Base-by-base conservation (phyloP, 1,140 invertebrate species). In the Oedothorax gibbosus region DNA sequence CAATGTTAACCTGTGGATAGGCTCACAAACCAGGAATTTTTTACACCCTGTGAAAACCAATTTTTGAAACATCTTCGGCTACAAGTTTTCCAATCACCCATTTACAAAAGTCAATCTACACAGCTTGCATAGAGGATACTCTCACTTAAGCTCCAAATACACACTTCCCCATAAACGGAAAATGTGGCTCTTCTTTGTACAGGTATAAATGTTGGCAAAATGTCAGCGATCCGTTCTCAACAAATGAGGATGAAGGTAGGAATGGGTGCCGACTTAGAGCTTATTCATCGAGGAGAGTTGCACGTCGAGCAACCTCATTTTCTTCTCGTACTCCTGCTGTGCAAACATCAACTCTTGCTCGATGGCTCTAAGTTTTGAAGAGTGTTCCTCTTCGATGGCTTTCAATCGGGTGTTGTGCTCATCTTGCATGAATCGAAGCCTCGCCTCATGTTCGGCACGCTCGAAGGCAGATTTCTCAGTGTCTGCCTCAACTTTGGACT, bases 301-400 rank as follows among this genome's bases (percentile, higher is more conserved):
- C n/a, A 85, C 65, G 69, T 85, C 83, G n/a, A 85, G 50, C 18
- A 85, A 53, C 21, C 83, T 53, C 73, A 85, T 85, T 71, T 85
- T 85, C 50, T 85, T 85, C 49, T 85, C 83, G 14, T 85, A 85
- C 51, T 85, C 83, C 62, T 85, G 83, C 7, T 72, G 64, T 14
- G 83, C 72, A 71, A 85, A 85, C 14, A 78, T 18, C 21, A 85
- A n/a, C 71, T 85, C 83, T 85, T 85, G 83, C n/a, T 85, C 83
- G 12, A 78, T 85, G 9, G 75, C 83, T 50, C 75, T 57, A 35
- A 85, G 15, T 62, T 72, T 85, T 15, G 83, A 73, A 85, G 53
- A 69, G 54, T 78, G 83, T 35, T 85, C 83, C 10, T 85, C 83
- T 62, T 85, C 83, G 35, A 85, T 85, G 9, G 73, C 65, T 62